phyloP scores from a whole-genome alignment of 2,797 vertebrate species.

The Sebastes kiyomatsui region DNA sequence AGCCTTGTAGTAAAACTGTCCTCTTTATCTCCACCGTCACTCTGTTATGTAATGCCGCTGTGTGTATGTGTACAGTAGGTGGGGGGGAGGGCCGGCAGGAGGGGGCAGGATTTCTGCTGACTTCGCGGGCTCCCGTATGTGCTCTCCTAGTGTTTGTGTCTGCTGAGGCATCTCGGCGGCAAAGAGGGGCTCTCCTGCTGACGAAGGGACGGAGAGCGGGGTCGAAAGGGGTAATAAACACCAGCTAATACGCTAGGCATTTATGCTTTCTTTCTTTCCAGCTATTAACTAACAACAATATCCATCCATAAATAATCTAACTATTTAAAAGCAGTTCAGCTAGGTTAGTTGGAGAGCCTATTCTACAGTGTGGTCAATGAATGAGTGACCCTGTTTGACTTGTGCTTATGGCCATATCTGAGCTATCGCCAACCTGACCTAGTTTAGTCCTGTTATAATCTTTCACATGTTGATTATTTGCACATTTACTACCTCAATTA shows the following conservation, averaged over 20 bases:
- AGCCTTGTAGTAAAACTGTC: constrained; percentile 78
- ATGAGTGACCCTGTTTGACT: not conserved
- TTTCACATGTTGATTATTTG: too few relatives aligned
- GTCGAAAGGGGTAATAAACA: constrained; percentile 6
- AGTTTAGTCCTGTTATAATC: accelerated
- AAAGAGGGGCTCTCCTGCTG: constrained; percentile 9
- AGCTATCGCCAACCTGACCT: not conserved
- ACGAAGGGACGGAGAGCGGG: not conserved
- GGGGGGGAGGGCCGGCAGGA: not conserved
- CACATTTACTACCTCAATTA: too few relatives aligned
- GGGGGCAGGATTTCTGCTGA: constrained; percentile 59
- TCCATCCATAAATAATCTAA: not conserved
- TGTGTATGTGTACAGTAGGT: constrained; percentile 64
- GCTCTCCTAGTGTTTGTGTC: constrained; percentile 53
- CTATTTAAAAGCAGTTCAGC: not conserved
- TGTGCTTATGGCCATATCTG: not conserved
- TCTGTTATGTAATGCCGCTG: constrained; percentile 74
- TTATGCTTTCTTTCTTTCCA: too few relatives aligned
- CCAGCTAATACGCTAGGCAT: not conserved
- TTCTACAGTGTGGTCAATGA: not conserved
- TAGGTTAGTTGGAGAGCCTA: too few relatives aligned
- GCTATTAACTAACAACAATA: not conserved
- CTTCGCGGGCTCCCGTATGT: constrained; percentile 31
- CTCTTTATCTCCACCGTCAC: constrained; percentile 79
- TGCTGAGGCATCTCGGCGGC: constrained; percentile 28